Evolutionary conservation across 2,888 invertebrate species (phyloP), one percentile per base, ranked within the genome.

Genomic region (Metopia argyrocephala): DNA sequence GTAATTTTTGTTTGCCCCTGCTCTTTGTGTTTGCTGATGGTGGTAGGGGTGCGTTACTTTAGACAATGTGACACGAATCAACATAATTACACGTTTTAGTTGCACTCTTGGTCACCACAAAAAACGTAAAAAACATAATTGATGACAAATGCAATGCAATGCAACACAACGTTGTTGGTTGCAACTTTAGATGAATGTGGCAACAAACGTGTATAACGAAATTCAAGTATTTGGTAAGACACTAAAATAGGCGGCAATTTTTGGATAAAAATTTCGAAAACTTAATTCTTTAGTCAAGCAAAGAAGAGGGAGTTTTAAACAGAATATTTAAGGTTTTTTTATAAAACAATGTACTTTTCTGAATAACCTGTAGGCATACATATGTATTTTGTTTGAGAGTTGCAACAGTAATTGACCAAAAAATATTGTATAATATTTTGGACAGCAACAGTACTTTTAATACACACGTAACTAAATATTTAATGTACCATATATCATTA

Each of bases 81-180:
- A 85, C 85, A 85, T 88, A 88, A 88, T 88, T 87, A 88, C 86
- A 87, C 84, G 86, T 88, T 86, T 85, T 83, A 76, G 74, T 79
- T 84, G 76, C 83, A 83, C 70, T 75, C 56, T 74, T 15, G 21
- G 71, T 59, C 65, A 18, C 54, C 66, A n/a, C n/a, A n/a, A n/a
- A n/a, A n/a, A n/a, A n/a, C n/a, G n/a, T n/a, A n/a, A 66, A 78
- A 73, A 61, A 56, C 76, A 61, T 76, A 76, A 78, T 75, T 81
- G 81, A 81, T 78, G 81, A 81, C 78, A 81, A 81, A 81, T 78
- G 25, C 65, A 78, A 75, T 70, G 65, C 70, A 65, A 80, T 25
- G 21, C 69, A 66, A 65, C 45, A 31, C 61, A 46, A 18, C 46
- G 48, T 15, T 18, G 48, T 6, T 18, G 20, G 38, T 48, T 69